Percentiles rank a stretch among this genome's conserved stretches.
phyloP scores from a whole-genome alignment of 1,140 invertebrate species.

The Metopolophium dirhodum region DNA sequence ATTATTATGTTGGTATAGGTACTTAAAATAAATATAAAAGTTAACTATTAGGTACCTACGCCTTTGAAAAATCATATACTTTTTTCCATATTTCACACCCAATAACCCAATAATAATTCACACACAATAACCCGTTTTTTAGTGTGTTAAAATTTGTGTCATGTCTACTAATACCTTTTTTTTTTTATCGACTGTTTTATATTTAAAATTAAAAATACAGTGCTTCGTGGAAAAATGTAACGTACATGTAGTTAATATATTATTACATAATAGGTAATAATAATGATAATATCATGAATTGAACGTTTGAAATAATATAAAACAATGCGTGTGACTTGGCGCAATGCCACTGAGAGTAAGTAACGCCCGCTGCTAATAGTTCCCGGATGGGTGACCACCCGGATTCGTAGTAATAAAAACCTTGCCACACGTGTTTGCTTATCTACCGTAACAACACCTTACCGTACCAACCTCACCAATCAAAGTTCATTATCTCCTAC shows the following conservation, averaged over 20 bases:
- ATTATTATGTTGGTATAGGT: too few relatives aligned
- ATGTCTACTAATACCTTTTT: neutral
- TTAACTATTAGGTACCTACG: neutral
- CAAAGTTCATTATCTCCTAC: too few relatives aligned
- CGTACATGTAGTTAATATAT: neutral
- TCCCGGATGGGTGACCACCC: too few relatives aligned
- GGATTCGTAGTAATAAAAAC: too few relatives aligned
- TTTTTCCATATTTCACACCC: neutral
- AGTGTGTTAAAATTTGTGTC: neutral
- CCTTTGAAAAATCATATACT: too few relatives aligned
- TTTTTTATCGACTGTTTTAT: neutral
- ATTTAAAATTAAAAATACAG: neutral
- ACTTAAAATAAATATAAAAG: neutral
- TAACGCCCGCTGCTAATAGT: too few relatives aligned
- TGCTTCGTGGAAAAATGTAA: neutral
- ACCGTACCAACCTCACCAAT: too few relatives aligned
- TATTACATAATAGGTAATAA: neutral
- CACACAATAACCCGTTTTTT: neutral
- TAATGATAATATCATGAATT: neutral
- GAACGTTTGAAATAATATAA: neutral
- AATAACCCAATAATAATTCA: too few relatives aligned
- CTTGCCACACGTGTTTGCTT: too few relatives aligned
- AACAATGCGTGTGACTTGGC: too few relatives aligned
- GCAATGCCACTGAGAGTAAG: too few relatives aligned
- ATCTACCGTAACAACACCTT: too few relatives aligned